phyloP scores from a whole-genome alignment of 1,140 invertebrate genomes.

The Papilio polyxenes region DNA sequence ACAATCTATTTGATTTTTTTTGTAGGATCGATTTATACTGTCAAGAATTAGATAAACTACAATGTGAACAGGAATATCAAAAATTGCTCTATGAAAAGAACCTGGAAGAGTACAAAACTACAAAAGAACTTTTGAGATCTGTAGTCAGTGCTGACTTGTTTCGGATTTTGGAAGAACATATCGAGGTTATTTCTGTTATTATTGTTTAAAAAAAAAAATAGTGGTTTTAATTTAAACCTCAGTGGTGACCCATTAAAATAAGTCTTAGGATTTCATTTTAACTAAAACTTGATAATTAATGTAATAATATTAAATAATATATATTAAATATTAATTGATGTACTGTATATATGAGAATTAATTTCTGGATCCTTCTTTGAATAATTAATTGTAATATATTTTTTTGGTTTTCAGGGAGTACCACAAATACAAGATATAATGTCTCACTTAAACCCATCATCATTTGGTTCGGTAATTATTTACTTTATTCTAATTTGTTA shows the following conservation, averaged over 20 bases:
- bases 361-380: background rate
- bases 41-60: slow-evolving; percentile 38
- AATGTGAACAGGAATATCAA: slow-evolving; percentile 38
- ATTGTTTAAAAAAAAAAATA: background rate
- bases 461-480: slow-evolving; percentile 36
- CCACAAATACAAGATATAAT: slow-evolving; percentile 33
- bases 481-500: background rate
- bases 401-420: slow-evolving; percentile 19
- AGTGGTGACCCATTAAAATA: background rate
- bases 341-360: background rate
- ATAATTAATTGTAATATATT: slow-evolving; percentile 15
- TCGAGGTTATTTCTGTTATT: slow-evolving; percentile 39
- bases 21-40: slow-evolving; percentile 35
- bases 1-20: slow-evolving; percentile 28
- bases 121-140: slow-evolving; percentile 38
- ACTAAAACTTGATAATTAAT: background rate
- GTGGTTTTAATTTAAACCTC: background rate
- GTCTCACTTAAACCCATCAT: slow-evolving; percentile 6
- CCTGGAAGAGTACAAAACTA: slow-evolving; percentile 38
- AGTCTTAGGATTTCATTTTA: background rate
- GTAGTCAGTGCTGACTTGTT: slow-evolving; percentile 39
- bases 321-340: background rate
- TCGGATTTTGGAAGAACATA: slow-evolving; percentile 40
- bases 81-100: slow-evolving; percentile 40
- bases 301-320: too few species aligned